Conservation (phyloP, 2,888 invertebrate genomes). For the Octonoba sinensis region DNA sequence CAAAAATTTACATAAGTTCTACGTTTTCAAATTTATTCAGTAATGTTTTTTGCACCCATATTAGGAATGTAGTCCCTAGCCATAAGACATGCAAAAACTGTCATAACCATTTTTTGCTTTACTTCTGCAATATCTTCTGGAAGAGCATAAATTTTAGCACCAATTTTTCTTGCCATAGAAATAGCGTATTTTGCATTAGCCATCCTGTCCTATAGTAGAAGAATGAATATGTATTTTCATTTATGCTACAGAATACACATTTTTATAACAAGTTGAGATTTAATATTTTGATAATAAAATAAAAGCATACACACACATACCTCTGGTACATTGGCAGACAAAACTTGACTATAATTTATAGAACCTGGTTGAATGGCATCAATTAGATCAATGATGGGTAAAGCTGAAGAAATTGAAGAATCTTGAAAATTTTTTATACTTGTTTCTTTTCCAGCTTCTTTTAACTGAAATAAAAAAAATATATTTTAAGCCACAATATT, state of each 20-base stretch:
- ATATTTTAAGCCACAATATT: neutral
- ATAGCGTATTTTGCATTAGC: constrained; percentile 99
- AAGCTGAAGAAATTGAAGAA: constrained; percentile 87
- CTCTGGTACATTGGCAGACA: constrained; percentile 80
- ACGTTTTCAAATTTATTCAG: constrained; percentile 4
- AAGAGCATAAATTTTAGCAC: constrained; percentile 96
- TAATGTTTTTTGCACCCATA: constrained; percentile 76
- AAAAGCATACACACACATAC: constrained; percentile 73
- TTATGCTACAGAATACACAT: neutral
- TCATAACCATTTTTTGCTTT: constrained; percentile 99
- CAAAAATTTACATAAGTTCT: too few species aligned
- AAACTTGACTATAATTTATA: constrained; percentile 91
- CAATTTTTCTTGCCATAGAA: constrained; percentile 96
- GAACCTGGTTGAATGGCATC: constrained; percentile 96
- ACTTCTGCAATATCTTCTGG: constrained; percentile 99
- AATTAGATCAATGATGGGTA: constrained; percentile 93
- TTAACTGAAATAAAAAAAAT: constrained; percentile 67
- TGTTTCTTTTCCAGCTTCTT: constrained; percentile 71
- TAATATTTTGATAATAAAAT: neutral
- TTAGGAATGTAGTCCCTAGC: constrained; percentile 94
- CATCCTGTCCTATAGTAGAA: constrained; percentile 82
- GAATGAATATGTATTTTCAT: neutral
- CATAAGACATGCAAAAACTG: constrained; percentile 99
- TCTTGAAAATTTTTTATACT: constrained; percentile 79
- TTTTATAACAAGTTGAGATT: neutral